phyloP scores from a whole-genome alignment of 2,797 vertebrate species.

The Spinibarbus caldwelli region DNA sequence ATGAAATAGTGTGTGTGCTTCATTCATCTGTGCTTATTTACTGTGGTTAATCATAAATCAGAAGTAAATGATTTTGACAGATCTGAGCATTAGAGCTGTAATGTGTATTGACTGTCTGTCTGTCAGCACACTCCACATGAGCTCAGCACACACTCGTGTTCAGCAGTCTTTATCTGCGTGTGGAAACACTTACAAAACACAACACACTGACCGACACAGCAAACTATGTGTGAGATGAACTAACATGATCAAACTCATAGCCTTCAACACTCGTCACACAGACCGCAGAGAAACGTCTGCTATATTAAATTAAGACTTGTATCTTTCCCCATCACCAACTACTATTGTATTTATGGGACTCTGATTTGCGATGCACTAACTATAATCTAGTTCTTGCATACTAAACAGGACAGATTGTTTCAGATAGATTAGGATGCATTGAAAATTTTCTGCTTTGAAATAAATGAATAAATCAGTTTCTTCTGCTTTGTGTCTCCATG shows the following conservation, averaged over 20 bases:
- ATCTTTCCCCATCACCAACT: neutral
- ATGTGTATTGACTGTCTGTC: slow-evolving; percentile 54
- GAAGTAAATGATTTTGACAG: slow-evolving; percentile 29
- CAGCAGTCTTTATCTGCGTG: neutral
- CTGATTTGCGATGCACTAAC: neutral
- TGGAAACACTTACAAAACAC: neutral
- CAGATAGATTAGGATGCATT: neutral
- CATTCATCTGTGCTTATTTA: neutral
- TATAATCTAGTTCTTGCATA: neutral
- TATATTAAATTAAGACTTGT: neutral
- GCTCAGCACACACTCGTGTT: slow-evolving; percentile 5
- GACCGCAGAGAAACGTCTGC: neutral
- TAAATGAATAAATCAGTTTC: neutral
- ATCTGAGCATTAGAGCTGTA: slow-evolving; percentile 47
- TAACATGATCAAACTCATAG: neutral
- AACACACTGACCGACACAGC: no score
- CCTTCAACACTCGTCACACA: neutral
- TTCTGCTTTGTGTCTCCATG: neutral
- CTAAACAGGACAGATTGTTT: neutral
- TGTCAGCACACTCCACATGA: slow-evolving; percentile 14
- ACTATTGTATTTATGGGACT: neutral
- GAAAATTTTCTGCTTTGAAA: neutral
- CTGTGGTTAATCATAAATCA: slow-evolving; percentile 25
- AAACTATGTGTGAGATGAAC: neutral
- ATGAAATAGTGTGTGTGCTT: neutral